These are phyloP conservation scores for Araneus ventricosus DNA, from an alignment of 1,140 invertebrate genomes.

Conservation along the genomic window DNA sequence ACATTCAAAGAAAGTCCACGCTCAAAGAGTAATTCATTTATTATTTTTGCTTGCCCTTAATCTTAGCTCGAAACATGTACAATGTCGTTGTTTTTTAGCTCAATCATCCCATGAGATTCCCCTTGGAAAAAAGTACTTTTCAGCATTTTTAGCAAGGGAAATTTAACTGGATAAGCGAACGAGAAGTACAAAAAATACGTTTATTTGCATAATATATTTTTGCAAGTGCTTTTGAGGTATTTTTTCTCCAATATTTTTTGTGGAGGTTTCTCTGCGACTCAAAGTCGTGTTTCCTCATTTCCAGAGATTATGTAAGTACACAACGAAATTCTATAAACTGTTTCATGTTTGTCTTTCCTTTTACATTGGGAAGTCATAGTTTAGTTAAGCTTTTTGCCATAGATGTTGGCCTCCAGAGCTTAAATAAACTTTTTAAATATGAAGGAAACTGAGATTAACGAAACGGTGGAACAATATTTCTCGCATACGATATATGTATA, in stretches of 20 bases:
- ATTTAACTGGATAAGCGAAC: neutral
- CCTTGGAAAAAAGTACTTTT: neutral
- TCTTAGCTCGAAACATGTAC: neutral
- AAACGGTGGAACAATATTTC: too few species aligned
- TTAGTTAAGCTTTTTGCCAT: too few species aligned
- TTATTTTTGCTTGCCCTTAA: neutral
- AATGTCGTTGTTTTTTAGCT: neutral
- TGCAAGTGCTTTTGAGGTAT: neutral
- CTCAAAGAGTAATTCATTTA: neutral
- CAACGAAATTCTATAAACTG: too few species aligned
- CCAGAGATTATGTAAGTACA: too few species aligned
- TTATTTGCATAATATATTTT: slow-evolving; percentile 12
- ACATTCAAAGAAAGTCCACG: neutral
- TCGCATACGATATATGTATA: too few species aligned
- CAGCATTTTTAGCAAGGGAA: neutral
- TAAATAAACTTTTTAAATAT: too few species aligned
- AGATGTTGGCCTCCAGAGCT: too few species aligned
- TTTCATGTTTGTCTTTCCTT: too few species aligned
- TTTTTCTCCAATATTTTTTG: neutral
- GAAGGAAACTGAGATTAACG: too few species aligned
- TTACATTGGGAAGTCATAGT: too few species aligned
- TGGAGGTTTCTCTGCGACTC: neutral
- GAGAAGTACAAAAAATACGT: neutral
- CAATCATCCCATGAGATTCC: neutral
- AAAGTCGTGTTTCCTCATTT: neutral